Base-by-base conservation (phyloP, 2,113 vertebrate genomes). In the Scolopax mira region DNA sequence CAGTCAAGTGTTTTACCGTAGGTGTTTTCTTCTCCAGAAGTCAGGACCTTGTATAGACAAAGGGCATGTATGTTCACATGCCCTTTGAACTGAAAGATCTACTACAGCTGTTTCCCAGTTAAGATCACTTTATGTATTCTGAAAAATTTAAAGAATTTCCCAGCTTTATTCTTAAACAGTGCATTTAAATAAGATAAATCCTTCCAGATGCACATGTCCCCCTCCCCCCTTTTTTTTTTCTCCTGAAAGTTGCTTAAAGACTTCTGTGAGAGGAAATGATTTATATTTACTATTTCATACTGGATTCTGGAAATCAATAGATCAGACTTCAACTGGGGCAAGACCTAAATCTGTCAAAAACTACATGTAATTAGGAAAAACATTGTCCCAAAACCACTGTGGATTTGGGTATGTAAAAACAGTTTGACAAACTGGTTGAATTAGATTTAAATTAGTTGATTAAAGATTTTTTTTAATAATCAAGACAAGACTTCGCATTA, bases 181-280 rank as follows among this genome's bases (percentile, higher is more conserved):
- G 6, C 24, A 11, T 61, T 46, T 72, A 39, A 10, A 23, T 60
- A 51, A 79, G 28, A 23, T 60, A 55, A 79, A 24, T 57, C n/a
- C 15, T 73, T 87, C 14, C 55, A 86, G 39, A 49, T 42, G 16
- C 5, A 2, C 12, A 17, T 14, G 7, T 23, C 4, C 3, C 17
- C 4, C 2, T n/a, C 3, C 8, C 2, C 1, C 0, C 18, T 5
- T n/a, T 16, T 10, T 24, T 6, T 42, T 31, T 13, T 2, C 6
- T 5, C 13, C 23, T 41, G 13, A 15, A 78, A 51, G 28, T 12
- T 87, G 18, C 48, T 84, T 31, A 18, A 74, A 81, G 31, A 44
- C 55, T 28, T 42, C 35, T 62, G 7, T 41, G 19, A 91, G 60
- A 70, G 3, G 21, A 84, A 64, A 39, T 60, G 11, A 37, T 44